Conservation (phyloP, 2,797 vertebrate genomes). For the Eulemur albifrons region DNA sequence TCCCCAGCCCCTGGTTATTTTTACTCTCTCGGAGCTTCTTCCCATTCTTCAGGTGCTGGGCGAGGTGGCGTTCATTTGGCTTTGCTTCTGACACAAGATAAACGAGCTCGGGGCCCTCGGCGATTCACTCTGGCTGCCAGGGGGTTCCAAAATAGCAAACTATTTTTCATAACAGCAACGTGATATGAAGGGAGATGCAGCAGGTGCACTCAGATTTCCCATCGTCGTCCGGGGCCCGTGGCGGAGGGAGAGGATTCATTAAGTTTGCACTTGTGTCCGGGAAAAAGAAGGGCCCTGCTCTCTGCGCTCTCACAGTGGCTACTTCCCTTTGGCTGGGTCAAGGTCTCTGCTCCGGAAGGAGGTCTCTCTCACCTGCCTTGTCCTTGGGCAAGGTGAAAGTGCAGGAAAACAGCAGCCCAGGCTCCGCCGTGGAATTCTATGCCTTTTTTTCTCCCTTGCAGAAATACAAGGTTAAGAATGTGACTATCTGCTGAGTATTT, state of each 20-base stretch:
- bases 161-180: constrained; percentile 99
- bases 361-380: neutral
- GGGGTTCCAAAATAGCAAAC: constrained; percentile 99
- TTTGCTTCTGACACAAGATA: constrained; percentile 99
- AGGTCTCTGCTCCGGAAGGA: constrained; percentile 61
- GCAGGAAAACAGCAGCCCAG: neutral
- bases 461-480: constrained; percentile 39
- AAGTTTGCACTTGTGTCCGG: constrained; percentile 85
- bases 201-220: constrained; percentile 94
- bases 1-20: constrained; percentile 93
- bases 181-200: constrained; percentile 96
- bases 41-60: constrained; percentile 97
- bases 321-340: constrained; percentile 78
- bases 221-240: constrained; percentile 85
- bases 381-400: constrained; percentile 33
- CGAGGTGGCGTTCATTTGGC: constrained; percentile 97
- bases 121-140: constrained; percentile 98
- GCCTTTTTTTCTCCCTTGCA: neutral
- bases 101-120: constrained; percentile 98
- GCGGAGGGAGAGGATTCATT: constrained; percentile 90
- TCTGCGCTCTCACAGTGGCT: constrained; percentile 56
- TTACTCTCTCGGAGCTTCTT: constrained; percentile 92
- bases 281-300: constrained; percentile 73
- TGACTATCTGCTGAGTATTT: neutral
- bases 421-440: neutral